These are phyloP conservation scores for Euphonia xanthogaster DNA, from an alignment of 2,797 vertebrate species.

Conservation along the genomic window DNA sequence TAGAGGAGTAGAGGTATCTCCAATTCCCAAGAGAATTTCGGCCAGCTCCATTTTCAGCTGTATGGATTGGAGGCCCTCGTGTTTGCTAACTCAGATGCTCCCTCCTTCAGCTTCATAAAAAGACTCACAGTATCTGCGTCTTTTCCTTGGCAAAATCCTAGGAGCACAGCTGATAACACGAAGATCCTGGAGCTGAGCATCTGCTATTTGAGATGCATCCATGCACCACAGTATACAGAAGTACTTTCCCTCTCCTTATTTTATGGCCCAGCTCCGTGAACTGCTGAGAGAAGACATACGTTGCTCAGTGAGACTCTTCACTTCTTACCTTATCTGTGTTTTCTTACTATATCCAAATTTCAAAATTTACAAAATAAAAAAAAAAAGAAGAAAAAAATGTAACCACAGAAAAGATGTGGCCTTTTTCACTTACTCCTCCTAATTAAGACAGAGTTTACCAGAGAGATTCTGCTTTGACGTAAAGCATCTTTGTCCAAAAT, in stretches of 20 bases:
- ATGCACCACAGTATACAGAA: not conserved
- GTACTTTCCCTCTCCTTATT: not conserved
- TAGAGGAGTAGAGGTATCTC: not conserved
- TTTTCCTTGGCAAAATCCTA: not conserved
- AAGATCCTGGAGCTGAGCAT: not conserved
- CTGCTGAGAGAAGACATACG: not conserved
- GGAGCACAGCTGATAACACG: not conserved
- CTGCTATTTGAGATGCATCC: not conserved
- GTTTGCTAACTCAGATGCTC: not conserved
- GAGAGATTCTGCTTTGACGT: not conserved
- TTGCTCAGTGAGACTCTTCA: not conserved
- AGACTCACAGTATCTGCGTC: accelerated
- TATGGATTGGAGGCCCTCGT: not conserved
- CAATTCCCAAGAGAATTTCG: not conserved
- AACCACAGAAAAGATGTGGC: not conserved
- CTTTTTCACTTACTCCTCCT: not conserved
- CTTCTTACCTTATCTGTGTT: not conserved
- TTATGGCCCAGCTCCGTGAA: not conserved
- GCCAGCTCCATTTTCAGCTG: not conserved
- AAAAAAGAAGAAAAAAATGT: not conserved
- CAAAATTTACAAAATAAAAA: not conserved
- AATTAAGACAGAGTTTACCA: not conserved
- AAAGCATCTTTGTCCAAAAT: not conserved
- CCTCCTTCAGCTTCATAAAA: not conserved
- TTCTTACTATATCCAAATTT: not conserved